A percentile compares a stretch with the other conserved stretches of the same genome.
These are phyloP conservation scores for Barypeithes pellucidus DNA, from an alignment of 2,888 invertebrate genomes.

Conservation along the genomic window DNA sequence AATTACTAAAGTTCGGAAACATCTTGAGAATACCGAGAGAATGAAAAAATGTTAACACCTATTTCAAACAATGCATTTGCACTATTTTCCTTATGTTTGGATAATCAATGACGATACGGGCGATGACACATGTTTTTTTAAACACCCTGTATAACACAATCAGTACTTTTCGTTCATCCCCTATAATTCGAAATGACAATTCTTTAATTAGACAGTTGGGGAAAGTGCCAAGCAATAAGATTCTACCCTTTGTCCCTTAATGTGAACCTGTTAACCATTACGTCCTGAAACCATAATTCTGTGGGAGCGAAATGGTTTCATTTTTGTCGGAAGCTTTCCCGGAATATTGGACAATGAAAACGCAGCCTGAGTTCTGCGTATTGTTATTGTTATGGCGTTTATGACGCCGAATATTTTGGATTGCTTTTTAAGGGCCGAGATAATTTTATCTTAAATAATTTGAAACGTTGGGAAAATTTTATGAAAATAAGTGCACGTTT, in stretches of 20 bases:
- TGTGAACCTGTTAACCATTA: slow-evolving; percentile 48
- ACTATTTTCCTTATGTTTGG: too few species aligned
- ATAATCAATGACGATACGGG: too few species aligned
- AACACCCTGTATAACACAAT: too few species aligned
- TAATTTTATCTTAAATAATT: slow-evolving; percentile 1
- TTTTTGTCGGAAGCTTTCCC: slow-evolving; percentile 39
- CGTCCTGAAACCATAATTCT: slow-evolving; percentile 44
- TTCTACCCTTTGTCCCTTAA: slow-evolving; percentile 43
- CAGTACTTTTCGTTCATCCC: slow-evolving; percentile 4
- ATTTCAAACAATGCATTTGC: too few species aligned
- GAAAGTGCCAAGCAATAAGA: slow-evolving; percentile 43
- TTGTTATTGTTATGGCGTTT: slow-evolving; percentile 35
- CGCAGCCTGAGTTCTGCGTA: slow-evolving; percentile 40
- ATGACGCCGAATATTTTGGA: slow-evolving; percentile 16
- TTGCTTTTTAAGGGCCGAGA: slow-evolving; percentile 13
- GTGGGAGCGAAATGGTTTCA: slow-evolving; percentile 40
- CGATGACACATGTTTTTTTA: too few species aligned
- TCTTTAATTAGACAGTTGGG: slow-evolving; percentile 42
- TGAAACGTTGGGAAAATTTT: not conserved
- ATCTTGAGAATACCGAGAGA: too few species aligned
- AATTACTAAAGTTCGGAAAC: too few species aligned
- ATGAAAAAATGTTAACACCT: too few species aligned
- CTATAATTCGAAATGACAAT: slow-evolving; percentile 9
- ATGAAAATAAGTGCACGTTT: not conserved
- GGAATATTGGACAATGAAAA: slow-evolving; percentile 47